Percentiles rank a stretch among this genome's conserved stretches.
Conservation (phyloP, 2,797 vertebrate species). For the Todus mexicanus region DNA sequence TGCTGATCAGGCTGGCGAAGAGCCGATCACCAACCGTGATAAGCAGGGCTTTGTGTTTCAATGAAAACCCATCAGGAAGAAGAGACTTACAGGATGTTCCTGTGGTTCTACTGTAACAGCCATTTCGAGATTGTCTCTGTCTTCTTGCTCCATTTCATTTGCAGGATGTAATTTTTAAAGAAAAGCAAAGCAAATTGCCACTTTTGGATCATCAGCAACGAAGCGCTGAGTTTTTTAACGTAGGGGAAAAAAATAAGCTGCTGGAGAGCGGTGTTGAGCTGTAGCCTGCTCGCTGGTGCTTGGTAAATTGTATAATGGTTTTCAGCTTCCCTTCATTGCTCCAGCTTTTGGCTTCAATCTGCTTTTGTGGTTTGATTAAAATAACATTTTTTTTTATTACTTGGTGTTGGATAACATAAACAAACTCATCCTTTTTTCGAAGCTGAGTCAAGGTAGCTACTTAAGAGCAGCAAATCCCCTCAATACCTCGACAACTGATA, state of each 20-base stretch:
- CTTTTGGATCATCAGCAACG: neutral
- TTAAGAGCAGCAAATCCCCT: neutral
- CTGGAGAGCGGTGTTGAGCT: neutral
- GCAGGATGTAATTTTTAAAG: neutral
- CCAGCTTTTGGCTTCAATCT: slow-evolving; percentile 26
- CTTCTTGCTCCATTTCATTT: neutral
- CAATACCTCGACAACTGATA: neutral
- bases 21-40: neutral
- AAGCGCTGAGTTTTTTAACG: neutral
- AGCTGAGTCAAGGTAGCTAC: neutral
- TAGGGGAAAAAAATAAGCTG: neutral
- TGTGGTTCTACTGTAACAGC: neutral
- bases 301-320: slow-evolving; percentile 21
- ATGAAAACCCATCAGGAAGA: neutral
- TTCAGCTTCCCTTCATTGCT: neutral
- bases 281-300: slow-evolving; percentile 10
- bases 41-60: neutral
- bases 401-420: neutral
- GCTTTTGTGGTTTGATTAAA: slow-evolving; percentile 9
- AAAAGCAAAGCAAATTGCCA: neutral
- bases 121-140: neutral
- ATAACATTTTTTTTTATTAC: neutral
- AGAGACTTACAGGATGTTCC: neutral
- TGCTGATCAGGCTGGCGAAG: neutral
- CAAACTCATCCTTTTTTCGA: neutral